Conservation (phyloP, 2,888 invertebrate species). For the Tiliacea aurago region DNA sequence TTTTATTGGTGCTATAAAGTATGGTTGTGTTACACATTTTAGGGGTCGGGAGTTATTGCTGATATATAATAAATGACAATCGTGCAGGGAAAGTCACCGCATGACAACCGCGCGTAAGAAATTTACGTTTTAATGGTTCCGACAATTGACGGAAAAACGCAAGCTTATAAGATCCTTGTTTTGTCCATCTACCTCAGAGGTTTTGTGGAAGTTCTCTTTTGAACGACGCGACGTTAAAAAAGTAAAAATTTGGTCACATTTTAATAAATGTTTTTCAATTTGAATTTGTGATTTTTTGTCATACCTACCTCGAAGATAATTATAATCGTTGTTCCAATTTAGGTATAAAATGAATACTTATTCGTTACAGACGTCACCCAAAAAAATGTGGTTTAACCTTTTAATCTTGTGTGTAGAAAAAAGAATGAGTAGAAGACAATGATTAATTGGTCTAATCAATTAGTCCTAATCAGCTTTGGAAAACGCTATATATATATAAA, state of each 20-base stretch:
- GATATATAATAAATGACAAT: conserved; percentile 1
- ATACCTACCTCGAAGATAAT: neutral
- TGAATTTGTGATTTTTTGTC: neutral
- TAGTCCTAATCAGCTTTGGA: neutral
- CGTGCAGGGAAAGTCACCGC: neutral
- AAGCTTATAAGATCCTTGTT: neutral
- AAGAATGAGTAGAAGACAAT: neutral
- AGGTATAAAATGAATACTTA: neutral
- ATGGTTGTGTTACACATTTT: neutral
- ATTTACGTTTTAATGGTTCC: neutral
- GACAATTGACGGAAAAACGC: neutral
- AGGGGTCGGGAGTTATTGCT: neutral
- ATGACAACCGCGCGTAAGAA: no score
- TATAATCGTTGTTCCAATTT: neutral
- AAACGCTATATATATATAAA: rapidly evolving
- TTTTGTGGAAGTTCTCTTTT: neutral
- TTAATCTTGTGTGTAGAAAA: neutral
- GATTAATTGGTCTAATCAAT: neutral
- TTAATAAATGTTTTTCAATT: neutral
- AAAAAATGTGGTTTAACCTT: neutral
- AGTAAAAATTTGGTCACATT: no score
- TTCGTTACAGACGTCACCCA: neutral
- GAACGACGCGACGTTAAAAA: neutral
- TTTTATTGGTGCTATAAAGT: conserved; percentile 21
- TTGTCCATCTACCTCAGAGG: neutral